Evolutionary conservation across 2,113 vertebrate genomes (phyloP).

Genomic region (Catharus bicknelli): DNA sequence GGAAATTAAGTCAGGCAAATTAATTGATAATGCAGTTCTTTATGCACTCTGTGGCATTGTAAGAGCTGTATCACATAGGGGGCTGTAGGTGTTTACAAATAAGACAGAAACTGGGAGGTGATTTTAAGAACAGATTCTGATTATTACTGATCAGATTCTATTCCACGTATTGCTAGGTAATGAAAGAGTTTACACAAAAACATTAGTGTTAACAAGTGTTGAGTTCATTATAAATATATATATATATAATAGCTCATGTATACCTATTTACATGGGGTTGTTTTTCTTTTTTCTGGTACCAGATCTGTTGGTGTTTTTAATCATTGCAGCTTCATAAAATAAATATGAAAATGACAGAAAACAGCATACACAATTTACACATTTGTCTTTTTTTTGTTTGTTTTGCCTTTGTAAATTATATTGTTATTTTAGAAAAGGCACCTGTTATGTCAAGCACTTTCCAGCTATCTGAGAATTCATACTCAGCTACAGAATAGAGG

Average conservation of each 20-base stretch:
- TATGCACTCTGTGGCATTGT: background rate
- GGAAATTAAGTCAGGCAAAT: constrained; percentile 9
- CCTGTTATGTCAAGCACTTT: background rate
- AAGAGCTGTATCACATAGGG: background rate
- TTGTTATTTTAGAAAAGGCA: background rate
- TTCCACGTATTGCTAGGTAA: background rate
- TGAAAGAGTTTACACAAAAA: background rate
- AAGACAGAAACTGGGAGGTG: background rate
- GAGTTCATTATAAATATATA: background rate
- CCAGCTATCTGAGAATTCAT: background rate
- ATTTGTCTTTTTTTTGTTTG: background rate
- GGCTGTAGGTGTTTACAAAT: background rate
- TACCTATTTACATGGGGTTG: rapidly evolving
- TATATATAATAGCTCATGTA: background rate
- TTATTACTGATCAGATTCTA: background rate
- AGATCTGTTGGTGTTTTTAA: background rate
- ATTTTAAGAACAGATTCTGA: background rate
- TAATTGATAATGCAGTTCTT: constrained; percentile 12
- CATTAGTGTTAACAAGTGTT: background rate
- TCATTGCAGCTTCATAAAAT: background rate
- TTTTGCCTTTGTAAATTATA: background rate
- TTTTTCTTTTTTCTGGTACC: background rate
- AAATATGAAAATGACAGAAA: background rate
- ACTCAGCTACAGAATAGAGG: background rate
- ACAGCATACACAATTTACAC: background rate